Percentiles rank a stretch among this genome's conserved stretches.
Evolutionary conservation across 2,888 invertebrate genomes (phyloP).

Genomic region (Morpho achilles): DNA sequence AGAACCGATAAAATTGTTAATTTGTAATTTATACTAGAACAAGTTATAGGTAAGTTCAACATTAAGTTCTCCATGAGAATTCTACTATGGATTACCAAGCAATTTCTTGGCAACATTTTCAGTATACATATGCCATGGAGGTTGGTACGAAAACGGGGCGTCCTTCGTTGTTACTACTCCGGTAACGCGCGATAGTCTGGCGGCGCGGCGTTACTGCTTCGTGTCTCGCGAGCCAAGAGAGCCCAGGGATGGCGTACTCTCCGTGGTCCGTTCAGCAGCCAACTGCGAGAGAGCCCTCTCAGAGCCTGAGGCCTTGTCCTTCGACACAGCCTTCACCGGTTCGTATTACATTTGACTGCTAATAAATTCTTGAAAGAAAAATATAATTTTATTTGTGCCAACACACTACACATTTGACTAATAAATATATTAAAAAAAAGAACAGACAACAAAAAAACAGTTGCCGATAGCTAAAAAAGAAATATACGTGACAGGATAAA

Average conservation of each 20-base stretch:
- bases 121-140: conserved; percentile 94
- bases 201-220: conserved; percentile 87
- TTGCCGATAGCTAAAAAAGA: no score
- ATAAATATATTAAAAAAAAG: no score
- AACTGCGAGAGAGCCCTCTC: conserved; percentile 79
- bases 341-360: conserved; percentile 6
- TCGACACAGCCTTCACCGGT: conserved; percentile 83
- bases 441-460: no score
- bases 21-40: no score
- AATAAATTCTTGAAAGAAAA: no score
- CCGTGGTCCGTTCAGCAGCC: conserved; percentile 81
- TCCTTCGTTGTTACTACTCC: conserved; percentile 92
- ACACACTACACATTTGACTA: no score
- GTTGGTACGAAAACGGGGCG: conserved; percentile 92
- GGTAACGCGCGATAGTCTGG: conserved; percentile 82
- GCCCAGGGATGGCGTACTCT: conserved; percentile 61
- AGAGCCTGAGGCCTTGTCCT: conserved; percentile 77
- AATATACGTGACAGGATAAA: no score
- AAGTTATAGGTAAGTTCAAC: no score
- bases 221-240: conserved; percentile 82
- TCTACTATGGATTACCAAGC: no score
- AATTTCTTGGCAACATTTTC: conserved; percentile 32
- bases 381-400: no score
- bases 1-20: no score
- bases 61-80: no score